Conservation (phyloP, 2,113 vertebrate genomes). For the Marmota monax region DNA sequence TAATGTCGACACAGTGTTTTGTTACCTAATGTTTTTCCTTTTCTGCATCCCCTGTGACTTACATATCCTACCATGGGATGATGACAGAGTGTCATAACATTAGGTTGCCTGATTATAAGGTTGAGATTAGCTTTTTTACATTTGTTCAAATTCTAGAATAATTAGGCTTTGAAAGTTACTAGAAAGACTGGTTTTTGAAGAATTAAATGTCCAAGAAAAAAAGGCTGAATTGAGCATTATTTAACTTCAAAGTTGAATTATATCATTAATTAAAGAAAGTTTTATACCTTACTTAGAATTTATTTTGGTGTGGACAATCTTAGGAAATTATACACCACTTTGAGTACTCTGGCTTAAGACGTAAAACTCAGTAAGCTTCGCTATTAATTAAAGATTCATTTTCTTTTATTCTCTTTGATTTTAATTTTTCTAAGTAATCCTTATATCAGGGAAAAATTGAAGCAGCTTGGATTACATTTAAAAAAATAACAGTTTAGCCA, state of each 20-base stretch:
- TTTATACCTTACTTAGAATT: slow-evolving; percentile 10
- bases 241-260: neutral
- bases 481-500: neutral
- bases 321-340: neutral
- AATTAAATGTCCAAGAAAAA: slow-evolving; percentile 9
- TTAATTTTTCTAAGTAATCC: neutral
- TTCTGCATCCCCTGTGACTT: neutral
- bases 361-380: neutral
- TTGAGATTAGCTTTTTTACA: neutral
- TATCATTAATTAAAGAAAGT: neutral
- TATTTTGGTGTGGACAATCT: neutral
- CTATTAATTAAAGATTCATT: neutral
- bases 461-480: neutral
- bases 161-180: neutral
- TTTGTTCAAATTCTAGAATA: neutral
- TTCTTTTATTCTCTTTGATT: neutral
- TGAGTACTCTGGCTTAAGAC: neutral
- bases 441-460: neutral
- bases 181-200: neutral
- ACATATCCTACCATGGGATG: neutral
- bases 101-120: neutral
- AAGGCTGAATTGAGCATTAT: neutral
- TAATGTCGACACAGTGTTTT: neutral
- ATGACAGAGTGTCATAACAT: neutral
- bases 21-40: neutral